phyloP scores from a whole-genome alignment of 1,140 invertebrate species.

The Littorina saxatilis region DNA sequence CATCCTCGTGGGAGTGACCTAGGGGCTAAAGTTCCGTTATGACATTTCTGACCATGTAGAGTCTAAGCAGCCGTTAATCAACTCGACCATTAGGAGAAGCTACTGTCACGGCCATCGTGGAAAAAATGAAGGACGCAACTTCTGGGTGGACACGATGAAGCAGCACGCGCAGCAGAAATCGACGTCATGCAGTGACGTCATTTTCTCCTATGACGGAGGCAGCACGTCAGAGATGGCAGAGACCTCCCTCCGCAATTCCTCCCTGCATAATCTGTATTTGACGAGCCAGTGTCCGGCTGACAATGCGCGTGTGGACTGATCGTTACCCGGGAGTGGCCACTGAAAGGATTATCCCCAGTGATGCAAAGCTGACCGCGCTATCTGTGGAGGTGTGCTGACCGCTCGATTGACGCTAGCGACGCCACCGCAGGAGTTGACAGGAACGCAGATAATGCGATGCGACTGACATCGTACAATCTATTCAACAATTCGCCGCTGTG shows the following conservation, averaged over 20 bases:
- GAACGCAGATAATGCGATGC: constrained; percentile 1
- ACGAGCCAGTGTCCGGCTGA: background rate
- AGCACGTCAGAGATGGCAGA: background rate
- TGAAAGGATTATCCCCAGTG: too few relatives aligned
- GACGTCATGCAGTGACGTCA: background rate
- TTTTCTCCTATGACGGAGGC: background rate
- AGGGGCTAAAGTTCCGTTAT: too few relatives aligned
- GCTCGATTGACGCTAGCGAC: background rate
- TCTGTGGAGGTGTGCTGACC: constrained; percentile 5
- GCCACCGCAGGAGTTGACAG: background rate
- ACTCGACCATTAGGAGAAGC: too few relatives aligned
- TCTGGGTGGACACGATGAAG: background rate
- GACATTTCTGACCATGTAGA: too few relatives aligned
- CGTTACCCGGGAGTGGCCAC: background rate
- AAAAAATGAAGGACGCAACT: too few relatives aligned
- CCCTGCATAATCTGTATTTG: constrained; percentile 6
- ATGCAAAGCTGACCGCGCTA: background rate
- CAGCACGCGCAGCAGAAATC: background rate
- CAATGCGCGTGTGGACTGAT: background rate
- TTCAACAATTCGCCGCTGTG: background rate
- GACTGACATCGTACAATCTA: constrained; percentile 12
- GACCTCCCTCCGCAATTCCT: background rate
- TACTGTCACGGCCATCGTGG: too few relatives aligned
- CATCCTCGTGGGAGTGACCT: too few relatives aligned
- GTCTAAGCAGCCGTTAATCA: too few relatives aligned